Percentiles rank a stretch among this genome's conserved stretches.
Evolutionary conservation across 2,797 vertebrate genomes (phyloP).

Genomic region (Ataeniobius toweri): DNA sequence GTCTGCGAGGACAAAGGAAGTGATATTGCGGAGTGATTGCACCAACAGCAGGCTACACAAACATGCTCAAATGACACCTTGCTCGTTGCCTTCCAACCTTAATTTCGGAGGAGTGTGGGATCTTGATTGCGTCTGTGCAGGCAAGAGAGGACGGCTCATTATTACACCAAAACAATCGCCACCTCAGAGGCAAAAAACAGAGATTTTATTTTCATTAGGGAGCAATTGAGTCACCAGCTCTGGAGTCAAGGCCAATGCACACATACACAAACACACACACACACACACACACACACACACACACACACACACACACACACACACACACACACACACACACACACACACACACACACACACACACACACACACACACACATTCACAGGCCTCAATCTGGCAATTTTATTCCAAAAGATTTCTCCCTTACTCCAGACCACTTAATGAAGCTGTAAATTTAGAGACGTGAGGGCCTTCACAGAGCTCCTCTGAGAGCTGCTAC

Average conservation of each 20-base stretch:
- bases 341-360: constrained; percentile 20
- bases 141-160: constrained; percentile 67
- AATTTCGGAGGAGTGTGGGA: constrained; percentile 69
- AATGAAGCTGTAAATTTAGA: constrained; percentile 85
- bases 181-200: constrained; percentile 69
- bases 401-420: constrained; percentile 80
- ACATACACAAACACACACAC: constrained; percentile 28
- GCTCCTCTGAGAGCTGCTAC: constrained; percentile 80
- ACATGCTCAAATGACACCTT: constrained; percentile 72
- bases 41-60: constrained; percentile 64
- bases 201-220: constrained; percentile 77
- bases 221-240: constrained; percentile 72
- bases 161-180: constrained; percentile 75
- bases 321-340: constrained; percentile 28
- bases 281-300: constrained; percentile 16
- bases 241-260: constrained; percentile 64
- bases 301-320: constrained; percentile 32
- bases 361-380: constrained; percentile 16
- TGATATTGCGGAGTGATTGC: constrained; percentile 77
- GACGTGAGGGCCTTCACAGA: constrained; percentile 68
- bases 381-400: constrained; percentile 56
- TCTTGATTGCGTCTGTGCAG: constrained; percentile 71
- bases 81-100: constrained; percentile 74
- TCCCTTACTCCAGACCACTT: constrained; percentile 80
- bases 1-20: constrained; percentile 76